These are phyloP conservation scores for Pseudorasbora parva DNA, from an alignment of 2,113 vertebrate genomes.

Conservation along the genomic window DNA sequence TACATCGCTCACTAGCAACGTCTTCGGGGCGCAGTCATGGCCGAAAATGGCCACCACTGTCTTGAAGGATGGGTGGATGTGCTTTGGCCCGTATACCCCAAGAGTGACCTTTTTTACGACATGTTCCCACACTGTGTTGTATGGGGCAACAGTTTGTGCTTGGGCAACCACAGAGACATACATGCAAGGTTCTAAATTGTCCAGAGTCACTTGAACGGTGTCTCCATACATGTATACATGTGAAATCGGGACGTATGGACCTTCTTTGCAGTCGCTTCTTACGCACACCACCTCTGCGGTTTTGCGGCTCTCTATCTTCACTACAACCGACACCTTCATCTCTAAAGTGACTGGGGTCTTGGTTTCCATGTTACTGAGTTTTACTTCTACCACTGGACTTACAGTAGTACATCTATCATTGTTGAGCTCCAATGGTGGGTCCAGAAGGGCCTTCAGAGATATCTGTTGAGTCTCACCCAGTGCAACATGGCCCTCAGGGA, in stretches of 20 bases:
- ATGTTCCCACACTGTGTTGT: slow-evolving; percentile 90
- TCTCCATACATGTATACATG: slow-evolving; percentile 83
- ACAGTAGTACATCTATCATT: slow-evolving; percentile 88
- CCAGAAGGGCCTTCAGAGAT: slow-evolving; percentile 90
- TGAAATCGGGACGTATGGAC: slow-evolving; percentile 82
- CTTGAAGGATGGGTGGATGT: slow-evolving; percentile 96
- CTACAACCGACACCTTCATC: slow-evolving; percentile 89
- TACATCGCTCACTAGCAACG: slow-evolving; percentile 86
- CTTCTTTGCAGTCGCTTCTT: slow-evolving; percentile 89
- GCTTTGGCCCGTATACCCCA: slow-evolving; percentile 93
- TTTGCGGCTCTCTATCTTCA: slow-evolving; percentile 84
- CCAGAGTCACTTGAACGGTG: slow-evolving; percentile 87
- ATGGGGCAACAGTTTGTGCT: slow-evolving; percentile 79
- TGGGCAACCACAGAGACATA: slow-evolving; percentile 87
- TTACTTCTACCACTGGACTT: slow-evolving; percentile 93
- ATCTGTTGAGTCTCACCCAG: slow-evolving; percentile 90
- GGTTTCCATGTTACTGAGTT: slow-evolving; percentile 92
- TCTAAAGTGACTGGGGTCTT: slow-evolving; percentile 84
- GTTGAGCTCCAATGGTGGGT: slow-evolving; percentile 91
- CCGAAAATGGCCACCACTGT: slow-evolving; percentile 92
- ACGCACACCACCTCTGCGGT: slow-evolving; percentile 84
- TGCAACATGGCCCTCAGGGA: slow-evolving; percentile 89
- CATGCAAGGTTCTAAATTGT: slow-evolving; percentile 94
- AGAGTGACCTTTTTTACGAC: slow-evolving; percentile 91
- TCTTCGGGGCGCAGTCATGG: slow-evolving; percentile 93